Evolutionary conservation across 53 echinoderm and acorn worm species (phyloP), one percentile per base, ranked within the genome.

Genomic region (Paracentrotus lividus): DNA sequence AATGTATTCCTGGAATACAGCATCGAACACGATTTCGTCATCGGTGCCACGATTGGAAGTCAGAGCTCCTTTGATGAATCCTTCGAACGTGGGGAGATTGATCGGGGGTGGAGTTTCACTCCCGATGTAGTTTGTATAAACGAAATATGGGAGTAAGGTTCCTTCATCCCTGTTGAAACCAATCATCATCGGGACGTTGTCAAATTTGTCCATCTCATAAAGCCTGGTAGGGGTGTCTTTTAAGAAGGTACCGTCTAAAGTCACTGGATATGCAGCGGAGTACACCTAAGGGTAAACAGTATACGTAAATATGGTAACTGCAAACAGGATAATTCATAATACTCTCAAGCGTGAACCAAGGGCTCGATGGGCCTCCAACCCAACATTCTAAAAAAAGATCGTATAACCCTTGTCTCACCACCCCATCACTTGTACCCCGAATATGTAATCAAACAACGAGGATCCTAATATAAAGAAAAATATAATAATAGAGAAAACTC

Each of bases 1-100:
- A 5, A 88, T 75, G 86, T 97, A 97, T 45, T 97, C 92, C 42
- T 96, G 97, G 40, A 69, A 88, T 42, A 94, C 90, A 29, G 95
- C 93, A 57, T 97, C 96, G 36, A 53, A 84, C 14, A 96, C 54
- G 29, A 97, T 55, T 33, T 90, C 95, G 58, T 95, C 94, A 0
- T 29, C 85, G 27, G 55, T 86, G 6, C 92, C 86, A 77, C 75
- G 86, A 38, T 85, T 65, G 4, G 43, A n/a, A n/a, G n/a, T 86
- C 14, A 81, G 84, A 3, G 43, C 15, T 0, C 55, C n/a, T 15
- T 72, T 90, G 36, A 93, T 14, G 12, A 47, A 42, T 26, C n/a
- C 18, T 8, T 93, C 69, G 23, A 67, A 93, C 44, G 12, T 5
- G 5, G 21, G 44, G n/a, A 49, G 66, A 47, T 47, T 45, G 31